These are phyloP conservation scores for Marmota flaviventris DNA, from an alignment of 2,113 vertebrate species.

Conservation along the genomic window DNA sequence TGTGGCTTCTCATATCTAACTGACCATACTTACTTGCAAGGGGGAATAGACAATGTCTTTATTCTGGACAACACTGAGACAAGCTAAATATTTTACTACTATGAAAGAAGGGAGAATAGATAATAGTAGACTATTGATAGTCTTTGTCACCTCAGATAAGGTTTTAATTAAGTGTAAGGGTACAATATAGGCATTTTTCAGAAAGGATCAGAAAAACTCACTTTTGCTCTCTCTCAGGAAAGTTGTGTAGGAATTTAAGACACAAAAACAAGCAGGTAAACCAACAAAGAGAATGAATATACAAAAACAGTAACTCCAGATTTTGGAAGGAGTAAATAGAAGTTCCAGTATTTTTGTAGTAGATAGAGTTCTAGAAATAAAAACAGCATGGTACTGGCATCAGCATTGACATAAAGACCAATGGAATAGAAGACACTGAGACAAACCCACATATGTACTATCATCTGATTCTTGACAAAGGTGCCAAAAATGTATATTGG, in stretches of 20 bases:
- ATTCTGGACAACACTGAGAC: background rate
- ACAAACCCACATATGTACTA: no score
- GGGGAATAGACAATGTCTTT: background rate
- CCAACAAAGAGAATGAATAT: background rate
- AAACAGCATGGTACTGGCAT: no score
- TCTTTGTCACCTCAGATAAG: background rate
- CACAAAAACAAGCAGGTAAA: background rate
- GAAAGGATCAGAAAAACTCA: background rate
- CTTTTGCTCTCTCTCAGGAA: background rate
- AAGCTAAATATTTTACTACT: background rate
- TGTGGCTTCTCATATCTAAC: background rate
- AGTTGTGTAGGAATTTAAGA: background rate
- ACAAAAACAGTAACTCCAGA: background rate
- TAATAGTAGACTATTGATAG: background rate
- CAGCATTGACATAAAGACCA: no score
- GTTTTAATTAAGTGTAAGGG: background rate
- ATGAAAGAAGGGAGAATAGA: background rate
- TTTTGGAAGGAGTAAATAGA: background rate
- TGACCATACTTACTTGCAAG: background rate
- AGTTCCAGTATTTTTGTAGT: background rate
- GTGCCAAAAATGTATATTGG: no score
- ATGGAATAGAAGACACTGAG: no score
- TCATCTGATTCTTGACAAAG: no score
- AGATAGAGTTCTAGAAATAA: no score
- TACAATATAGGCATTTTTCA: background rate